Base-by-base conservation (phyloP, 2,797 vertebrate species). In the Limosa lapponica region DNA sequence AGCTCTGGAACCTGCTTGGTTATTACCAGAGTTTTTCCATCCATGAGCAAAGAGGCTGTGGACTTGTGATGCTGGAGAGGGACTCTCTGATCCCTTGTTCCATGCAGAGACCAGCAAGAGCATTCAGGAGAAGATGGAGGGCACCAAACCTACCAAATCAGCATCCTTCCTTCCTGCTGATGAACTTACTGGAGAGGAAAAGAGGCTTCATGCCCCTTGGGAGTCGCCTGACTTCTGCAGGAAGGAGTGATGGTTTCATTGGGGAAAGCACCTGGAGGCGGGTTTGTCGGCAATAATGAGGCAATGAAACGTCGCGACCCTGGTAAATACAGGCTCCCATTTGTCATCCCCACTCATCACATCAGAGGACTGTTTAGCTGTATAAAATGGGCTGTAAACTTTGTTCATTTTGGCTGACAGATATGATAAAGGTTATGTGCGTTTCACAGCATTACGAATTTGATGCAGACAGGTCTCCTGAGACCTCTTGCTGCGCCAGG, bases 361-460 rank as follows among this genome's bases (percentile, higher is more conserved):
- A 15, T 32, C 70, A 34, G 8, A 62, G 48, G 19, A 51, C 55
- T 24, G 82, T 90, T 95, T 75, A 91, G 92, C 87, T 84, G 87
- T 22, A 52, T 84, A 82, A 96, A 96, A 96, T 2, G 74, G 92
- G 80, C 94, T 89, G 92, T 91, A 95, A 96, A 96, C 72, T 94
- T 49, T 81, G 91, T 70, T 95, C 93, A 72, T 89, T 91, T 93
- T 65, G 78, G 36, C 89, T 96, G 95, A 57, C 66, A 82, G 90
- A 36, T 19, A 77, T 30, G 65, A 89, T 80, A 91, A 95, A 96
- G 92, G 82, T 90, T 91, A 85, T 55, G 74, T 85, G 87, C n/a
- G 7, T 86, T 94, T 91, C 84, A 84, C 65, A 86, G 89, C 92
- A 67, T 85, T 62, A 71, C 9, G 2, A 30, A 90, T 85, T 73